Evolutionary conservation across 2,888 invertebrate species (phyloP).

Genomic region (Coelinius sp.): DNA sequence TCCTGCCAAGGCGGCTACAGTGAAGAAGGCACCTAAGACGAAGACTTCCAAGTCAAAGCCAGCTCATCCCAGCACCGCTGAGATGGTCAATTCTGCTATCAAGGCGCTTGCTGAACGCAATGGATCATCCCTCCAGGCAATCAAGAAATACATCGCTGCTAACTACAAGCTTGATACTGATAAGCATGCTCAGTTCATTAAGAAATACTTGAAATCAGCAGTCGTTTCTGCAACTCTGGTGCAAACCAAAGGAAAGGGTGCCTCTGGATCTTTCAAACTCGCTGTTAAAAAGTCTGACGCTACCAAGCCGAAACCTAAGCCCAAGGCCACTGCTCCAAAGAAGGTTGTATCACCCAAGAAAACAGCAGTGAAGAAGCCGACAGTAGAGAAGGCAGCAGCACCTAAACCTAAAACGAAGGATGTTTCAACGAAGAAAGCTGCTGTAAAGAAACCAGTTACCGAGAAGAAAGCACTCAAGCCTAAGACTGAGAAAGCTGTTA

Average conservation of each 20-base stretch:
- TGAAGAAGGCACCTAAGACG: slow-evolving; percentile 23
- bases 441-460: slow-evolving; percentile 17
- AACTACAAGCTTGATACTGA: slow-evolving; percentile 76
- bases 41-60: slow-evolving; percentile 57
- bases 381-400: slow-evolving; percentile 8
- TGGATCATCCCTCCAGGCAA: slow-evolving; percentile 62
- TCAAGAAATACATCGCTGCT: slow-evolving; percentile 77
- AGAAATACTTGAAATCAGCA: slow-evolving; percentile 74
- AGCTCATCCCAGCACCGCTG: slow-evolving; percentile 72
- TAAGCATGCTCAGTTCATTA: slow-evolving; percentile 75
- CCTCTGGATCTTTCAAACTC: neutral
- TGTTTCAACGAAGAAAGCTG: slow-evolving; percentile 28
- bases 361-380: neutral
- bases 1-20: neutral
- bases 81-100: slow-evolving; percentile 76
- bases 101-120: slow-evolving; percentile 73
- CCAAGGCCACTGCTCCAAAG: slow-evolving; percentile 45
- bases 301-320: neutral
- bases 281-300: neutral
- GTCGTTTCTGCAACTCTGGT: slow-evolving; percentile 72
- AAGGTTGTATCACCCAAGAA: slow-evolving; percentile 47
- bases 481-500: slow-evolving; percentile 1
- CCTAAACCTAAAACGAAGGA: slow-evolving; percentile 19
- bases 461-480: slow-evolving; percentile 15
- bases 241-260: slow-evolving; percentile 70